These are phyloP conservation scores for Amphipyra berbera DNA, from an alignment of 2,888 invertebrate species.

Conservation along the genomic window DNA sequence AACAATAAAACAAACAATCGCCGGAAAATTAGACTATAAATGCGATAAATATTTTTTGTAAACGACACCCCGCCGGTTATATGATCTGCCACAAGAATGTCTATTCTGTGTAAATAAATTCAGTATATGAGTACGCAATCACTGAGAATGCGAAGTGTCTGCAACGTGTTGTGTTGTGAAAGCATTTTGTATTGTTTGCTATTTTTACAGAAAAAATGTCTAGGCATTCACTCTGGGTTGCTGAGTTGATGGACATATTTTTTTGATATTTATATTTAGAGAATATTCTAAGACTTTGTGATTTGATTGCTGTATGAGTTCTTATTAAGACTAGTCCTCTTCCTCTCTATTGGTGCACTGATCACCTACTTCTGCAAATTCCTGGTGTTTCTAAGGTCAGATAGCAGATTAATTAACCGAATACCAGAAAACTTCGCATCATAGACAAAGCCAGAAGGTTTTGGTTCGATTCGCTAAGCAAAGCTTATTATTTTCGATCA, in stretches of 20 bases:
- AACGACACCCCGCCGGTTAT: constrained; percentile 70
- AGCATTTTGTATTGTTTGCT: constrained; percentile 54
- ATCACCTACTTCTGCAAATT: no score
- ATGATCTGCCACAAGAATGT: constrained; percentile 75
- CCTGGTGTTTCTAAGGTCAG: no score
- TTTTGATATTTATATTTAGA: constrained; percentile 4
- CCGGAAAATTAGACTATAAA: constrained; percentile 51
- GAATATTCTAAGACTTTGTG: not conserved
- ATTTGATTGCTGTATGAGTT: no score
- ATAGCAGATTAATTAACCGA: no score
- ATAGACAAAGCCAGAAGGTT: constrained; percentile 5
- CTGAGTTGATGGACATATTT: constrained; percentile 3
- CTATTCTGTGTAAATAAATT: constrained; percentile 78
- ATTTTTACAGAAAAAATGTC: constrained; percentile 48
- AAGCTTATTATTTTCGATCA: not conserved
- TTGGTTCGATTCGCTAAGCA: not conserved
- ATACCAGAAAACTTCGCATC: no score
- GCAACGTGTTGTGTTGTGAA: constrained; percentile 68
- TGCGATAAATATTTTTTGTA: constrained; percentile 65
- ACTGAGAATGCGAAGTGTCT: constrained; percentile 72
- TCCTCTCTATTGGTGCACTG: no score
- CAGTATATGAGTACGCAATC: constrained; percentile 70
- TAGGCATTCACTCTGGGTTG: constrained; percentile 31
- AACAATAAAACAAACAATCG: constrained; percentile 49
- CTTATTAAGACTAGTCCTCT: no score